Evolutionary conservation across 2,888 invertebrate species (phyloP).

Genomic region (Caenorhabditis zanzibari): DNA sequence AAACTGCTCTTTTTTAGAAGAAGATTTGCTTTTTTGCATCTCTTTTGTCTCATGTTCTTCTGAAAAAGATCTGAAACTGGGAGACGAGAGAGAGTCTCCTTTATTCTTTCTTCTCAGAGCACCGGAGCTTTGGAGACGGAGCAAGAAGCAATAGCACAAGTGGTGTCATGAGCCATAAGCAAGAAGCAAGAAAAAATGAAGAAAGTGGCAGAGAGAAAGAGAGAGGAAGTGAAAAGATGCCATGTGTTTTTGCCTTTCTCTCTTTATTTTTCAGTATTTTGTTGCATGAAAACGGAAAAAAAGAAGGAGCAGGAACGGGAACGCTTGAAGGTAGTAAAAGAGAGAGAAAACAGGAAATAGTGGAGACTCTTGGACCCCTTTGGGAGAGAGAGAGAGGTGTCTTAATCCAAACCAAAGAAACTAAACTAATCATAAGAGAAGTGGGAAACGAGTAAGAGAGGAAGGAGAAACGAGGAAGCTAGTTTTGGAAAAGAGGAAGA

Average conservation of each 20-base stretch:
- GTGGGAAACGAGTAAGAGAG: neutral
- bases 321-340: neutral
- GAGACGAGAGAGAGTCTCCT: neutral
- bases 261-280: constrained; percentile 7
- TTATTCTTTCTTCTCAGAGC: neutral
- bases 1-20: neutral
- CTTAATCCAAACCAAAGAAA: constrained; percentile 1
- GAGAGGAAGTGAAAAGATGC: constrained; percentile 29
- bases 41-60: constrained; percentile 7
- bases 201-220: constrained; percentile 16
- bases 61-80: constrained; percentile 5
- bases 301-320: neutral
- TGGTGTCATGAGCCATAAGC: constrained; percentile 45
- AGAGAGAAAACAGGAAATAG: neutral
- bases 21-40: neutral
- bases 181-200: constrained; percentile 10
- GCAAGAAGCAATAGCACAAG: constrained; percentile 36
- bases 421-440: constrained; percentile 1
- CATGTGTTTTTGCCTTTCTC: constrained; percentile 25
- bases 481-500: no score
- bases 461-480: no score
- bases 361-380: neutral
- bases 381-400: neutral
- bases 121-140: constrained; percentile 6
- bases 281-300: constrained; percentile 5